Evolutionary conservation across 2,888 invertebrate species (phyloP).

Genomic region (Prenolepis imparis): DNA sequence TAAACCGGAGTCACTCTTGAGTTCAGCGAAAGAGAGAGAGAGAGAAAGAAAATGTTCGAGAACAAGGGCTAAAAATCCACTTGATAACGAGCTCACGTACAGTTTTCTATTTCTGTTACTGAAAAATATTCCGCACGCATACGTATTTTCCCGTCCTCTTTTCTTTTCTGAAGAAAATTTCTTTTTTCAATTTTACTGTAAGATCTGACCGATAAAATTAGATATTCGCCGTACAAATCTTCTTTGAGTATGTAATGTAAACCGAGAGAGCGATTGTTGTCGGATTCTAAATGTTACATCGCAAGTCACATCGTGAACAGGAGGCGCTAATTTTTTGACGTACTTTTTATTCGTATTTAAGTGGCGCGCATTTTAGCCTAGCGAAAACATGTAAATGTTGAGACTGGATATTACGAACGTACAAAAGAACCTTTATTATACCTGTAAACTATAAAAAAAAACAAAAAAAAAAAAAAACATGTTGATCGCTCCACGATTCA

Average conservation of each 20-base stretch:
- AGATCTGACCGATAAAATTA: neutral
- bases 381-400: constrained; percentile 68
- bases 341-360: constrained; percentile 59
- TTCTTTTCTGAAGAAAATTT: constrained; percentile 2
- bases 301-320: constrained; percentile 30
- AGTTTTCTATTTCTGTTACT: constrained; percentile 12
- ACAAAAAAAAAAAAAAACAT: constrained; percentile 53
- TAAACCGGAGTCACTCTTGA: constrained; percentile 48
- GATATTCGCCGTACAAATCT: neutral
- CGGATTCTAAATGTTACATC: neutral
- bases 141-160: neutral
- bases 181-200: neutral
- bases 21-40: constrained; percentile 29
- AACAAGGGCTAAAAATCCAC: constrained; percentile 48
- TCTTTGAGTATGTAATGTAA: neutral
- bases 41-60: constrained; percentile 12
- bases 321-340: constrained; percentile 54
- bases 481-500: constrained; percentile 58
- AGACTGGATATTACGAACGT: constrained; percentile 81
- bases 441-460: constrained; percentile 43
- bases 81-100: constrained; percentile 34
- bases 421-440: constrained; percentile 67
- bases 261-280: neutral
- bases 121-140: neutral
- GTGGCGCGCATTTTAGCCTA: constrained; percentile 51